phyloP scores from a whole-genome alignment of 2,797 vertebrate species.

The Platyrinchus mystaceus region DNA sequence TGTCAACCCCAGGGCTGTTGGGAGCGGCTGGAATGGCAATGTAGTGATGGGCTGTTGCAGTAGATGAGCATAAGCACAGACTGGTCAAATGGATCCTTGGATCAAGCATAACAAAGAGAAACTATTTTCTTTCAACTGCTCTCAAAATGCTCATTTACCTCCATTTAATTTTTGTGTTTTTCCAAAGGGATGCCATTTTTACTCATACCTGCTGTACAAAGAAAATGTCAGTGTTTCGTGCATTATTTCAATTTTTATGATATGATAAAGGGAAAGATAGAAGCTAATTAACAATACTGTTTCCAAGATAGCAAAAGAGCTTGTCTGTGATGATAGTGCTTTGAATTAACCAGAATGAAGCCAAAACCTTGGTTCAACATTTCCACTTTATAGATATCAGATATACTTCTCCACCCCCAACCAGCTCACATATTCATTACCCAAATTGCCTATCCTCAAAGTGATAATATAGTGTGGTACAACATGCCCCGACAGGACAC shows the following conservation, averaged over 20 bases:
- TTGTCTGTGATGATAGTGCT: conserved; percentile 21
- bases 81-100: background rate
- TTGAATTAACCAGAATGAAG: conserved; percentile 63
- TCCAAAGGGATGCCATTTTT: conserved; percentile 3
- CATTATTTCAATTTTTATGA: conserved; percentile 49
- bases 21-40: background rate
- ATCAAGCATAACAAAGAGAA: background rate
- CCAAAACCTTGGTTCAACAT: conserved; percentile 65
- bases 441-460: conserved; percentile 76
- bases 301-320: conserved; percentile 55
- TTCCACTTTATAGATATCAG: conserved; percentile 61
- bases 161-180: conserved; percentile 26
- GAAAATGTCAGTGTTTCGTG: conserved; percentile 35
- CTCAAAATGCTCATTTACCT: conserved; percentile 20
- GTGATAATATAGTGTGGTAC: conserved; percentile 81
- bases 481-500: conserved; percentile 81
- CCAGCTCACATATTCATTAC: conserved; percentile 80
- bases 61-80: background rate
- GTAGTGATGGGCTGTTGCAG: background rate
- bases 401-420: conserved; percentile 61
- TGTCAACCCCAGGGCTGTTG: background rate
- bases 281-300: conserved; percentile 65
- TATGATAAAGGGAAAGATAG: conserved; percentile 55
- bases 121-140: background rate
- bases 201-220: background rate